Evolutionary conservation across 2,113 vertebrate genomes (phyloP).

Genomic region (Urocynchramus pylzowi): DNA sequence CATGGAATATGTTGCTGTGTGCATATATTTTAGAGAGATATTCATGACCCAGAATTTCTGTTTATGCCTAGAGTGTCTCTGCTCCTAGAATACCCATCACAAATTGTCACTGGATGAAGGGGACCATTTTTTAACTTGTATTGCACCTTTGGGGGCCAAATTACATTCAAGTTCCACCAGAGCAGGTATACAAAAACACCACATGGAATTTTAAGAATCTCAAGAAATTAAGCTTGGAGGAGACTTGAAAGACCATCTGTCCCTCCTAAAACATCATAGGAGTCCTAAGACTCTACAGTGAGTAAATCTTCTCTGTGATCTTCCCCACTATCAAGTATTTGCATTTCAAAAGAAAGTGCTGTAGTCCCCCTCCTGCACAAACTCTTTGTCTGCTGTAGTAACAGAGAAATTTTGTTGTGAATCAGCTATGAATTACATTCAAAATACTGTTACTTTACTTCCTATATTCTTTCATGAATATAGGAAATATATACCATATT

Average conservation of each 20-base stretch:
- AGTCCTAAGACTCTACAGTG: neutral
- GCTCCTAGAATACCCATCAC: neutral
- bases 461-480: neutral
- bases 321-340: neutral
- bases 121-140: neutral
- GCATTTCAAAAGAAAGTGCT: neutral
- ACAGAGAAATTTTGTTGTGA: neutral
- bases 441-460: neutral
- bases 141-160: neutral
- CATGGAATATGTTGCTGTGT: neutral
- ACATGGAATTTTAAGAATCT: neutral
- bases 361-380: neutral
- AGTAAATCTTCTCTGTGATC: neutral
- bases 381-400: neutral
- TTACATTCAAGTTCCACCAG: neutral
- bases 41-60: neutral
- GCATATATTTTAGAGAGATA: neutral
- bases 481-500: no score
- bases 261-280: neutral
- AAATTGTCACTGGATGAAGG: neutral
- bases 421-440: neutral
- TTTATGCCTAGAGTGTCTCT: neutral
- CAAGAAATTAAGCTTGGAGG: neutral
- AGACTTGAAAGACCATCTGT: neutral
- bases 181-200: neutral